phyloP scores from a whole-genome alignment of 2,113 vertebrate genomes.

The Vombatus ursinus region DNA sequence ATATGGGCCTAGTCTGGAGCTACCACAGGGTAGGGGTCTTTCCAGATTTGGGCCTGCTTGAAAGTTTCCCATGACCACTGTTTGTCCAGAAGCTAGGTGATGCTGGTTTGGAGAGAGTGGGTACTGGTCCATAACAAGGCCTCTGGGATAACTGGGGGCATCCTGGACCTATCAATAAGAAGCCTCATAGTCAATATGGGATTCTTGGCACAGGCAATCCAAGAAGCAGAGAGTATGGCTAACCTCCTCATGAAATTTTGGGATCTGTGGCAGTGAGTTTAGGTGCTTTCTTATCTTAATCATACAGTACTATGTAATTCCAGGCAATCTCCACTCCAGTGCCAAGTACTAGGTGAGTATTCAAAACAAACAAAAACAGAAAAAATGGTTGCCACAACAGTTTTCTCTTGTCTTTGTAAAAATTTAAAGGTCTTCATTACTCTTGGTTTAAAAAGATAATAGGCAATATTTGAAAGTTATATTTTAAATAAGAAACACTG shows the following conservation, averaged over 20 bases:
- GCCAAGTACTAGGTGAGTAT: not conserved
- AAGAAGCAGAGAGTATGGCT: not conserved
- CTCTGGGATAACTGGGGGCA: not conserved
- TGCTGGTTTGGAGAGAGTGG: not conserved
- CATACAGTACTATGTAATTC: not conserved
- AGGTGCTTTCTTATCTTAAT: not conserved
- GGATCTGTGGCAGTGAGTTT: not conserved
- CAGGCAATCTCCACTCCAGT: not conserved
- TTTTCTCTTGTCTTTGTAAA: not conserved
- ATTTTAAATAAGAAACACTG: conserved; percentile 6
- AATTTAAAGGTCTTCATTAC: not conserved
- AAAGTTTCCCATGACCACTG: not conserved
- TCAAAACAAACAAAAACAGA: not conserved
- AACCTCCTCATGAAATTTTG: not conserved
- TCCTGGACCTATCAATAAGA: not conserved
- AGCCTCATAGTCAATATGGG: not conserved
- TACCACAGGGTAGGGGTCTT: not conserved
- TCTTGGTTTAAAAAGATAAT: not conserved
- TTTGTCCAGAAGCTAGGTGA: not conserved
- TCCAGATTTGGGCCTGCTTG: not conserved
- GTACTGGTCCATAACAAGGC: not conserved
- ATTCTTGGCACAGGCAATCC: not conserved
- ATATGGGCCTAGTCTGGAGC: not conserved
- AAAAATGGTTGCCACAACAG: not conserved
- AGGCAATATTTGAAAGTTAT: conserved; percentile 4